phyloP scores from a whole-genome alignment of 1,140 invertebrate species.

The Cataglyphis hispanica region DNA sequence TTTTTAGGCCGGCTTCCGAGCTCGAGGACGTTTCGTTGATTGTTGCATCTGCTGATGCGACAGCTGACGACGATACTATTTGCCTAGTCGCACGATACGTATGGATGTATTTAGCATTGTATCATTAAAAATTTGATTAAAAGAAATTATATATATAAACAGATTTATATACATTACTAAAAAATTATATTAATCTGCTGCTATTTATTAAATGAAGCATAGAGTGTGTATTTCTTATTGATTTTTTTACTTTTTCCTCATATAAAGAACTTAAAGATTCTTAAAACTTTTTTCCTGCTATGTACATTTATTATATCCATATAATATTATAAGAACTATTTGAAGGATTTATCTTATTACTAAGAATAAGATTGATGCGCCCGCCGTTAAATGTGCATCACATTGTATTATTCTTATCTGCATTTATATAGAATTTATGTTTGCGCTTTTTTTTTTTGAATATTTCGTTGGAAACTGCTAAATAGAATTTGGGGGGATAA shows the following conservation, averaged over 20 bases:
- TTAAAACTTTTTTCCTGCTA: too few relatives aligned
- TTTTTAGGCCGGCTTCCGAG: slow-evolving; percentile 70
- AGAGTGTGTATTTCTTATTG: too few relatives aligned
- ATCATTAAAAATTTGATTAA: not conserved
- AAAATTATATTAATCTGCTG: not conserved
- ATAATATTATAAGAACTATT: too few relatives aligned
- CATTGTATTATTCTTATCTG: not conserved
- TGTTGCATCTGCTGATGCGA: not conserved
- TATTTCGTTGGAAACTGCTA: slow-evolving; percentile 6
- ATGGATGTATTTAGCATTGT: not conserved
- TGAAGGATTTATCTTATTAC: slow-evolving; percentile 23
- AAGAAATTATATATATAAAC: too few relatives aligned
- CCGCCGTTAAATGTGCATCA: slow-evolving; percentile 10
- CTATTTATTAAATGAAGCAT: not conserved
- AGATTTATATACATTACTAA: not conserved
- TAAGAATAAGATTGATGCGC: not conserved
- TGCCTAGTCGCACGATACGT: not conserved
- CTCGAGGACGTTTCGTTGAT: slow-evolving; percentile 20
- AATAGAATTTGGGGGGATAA: slow-evolving; percentile 61
- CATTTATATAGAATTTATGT: slow-evolving; percentile 11
- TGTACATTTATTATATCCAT: too few relatives aligned
- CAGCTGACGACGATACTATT: not conserved
- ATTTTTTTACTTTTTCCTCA: too few relatives aligned
- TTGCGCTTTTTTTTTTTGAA: slow-evolving; percentile 42
- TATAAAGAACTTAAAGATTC: too few relatives aligned